Conservation (phyloP, 2,113 vertebrate species). For the Chamaea fasciata region DNA sequence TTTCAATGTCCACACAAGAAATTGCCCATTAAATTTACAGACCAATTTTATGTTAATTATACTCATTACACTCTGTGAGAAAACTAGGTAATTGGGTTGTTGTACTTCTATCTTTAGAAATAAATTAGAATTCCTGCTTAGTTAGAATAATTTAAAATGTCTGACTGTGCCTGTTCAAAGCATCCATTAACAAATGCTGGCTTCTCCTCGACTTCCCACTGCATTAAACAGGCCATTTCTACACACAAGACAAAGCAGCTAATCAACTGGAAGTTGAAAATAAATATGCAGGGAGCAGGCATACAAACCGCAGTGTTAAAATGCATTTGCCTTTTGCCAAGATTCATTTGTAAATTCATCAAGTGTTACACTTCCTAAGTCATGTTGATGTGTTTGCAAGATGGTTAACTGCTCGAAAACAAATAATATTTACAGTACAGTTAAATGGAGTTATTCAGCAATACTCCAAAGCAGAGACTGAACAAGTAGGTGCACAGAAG, state of each 20-base stretch:
- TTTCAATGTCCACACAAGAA: conserved; percentile 10
- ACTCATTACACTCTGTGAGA: conserved; percentile 16
- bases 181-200: conserved; percentile 17
- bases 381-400: conserved; percentile 6
- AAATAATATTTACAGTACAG: conserved; percentile 11
- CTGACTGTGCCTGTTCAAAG: conserved; percentile 34
- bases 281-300: conserved; percentile 36
- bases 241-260: conserved; percentile 16
- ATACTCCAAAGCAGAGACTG: background rate
- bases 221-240: conserved; percentile 45
- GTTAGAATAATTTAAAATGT: conserved; percentile 44
- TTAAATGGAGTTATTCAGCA: background rate
- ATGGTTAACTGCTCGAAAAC: conserved; percentile 13
- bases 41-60: conserved; percentile 23
- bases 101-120: conserved; percentile 47
- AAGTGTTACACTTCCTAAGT: conserved; percentile 26
- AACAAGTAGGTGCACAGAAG: background rate
- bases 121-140: conserved; percentile 51
- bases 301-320: conserved; percentile 6
- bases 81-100: conserved; percentile 46
- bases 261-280: conserved; percentile 29
- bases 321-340: conserved; percentile 34
- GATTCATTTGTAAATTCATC: conserved; percentile 18
- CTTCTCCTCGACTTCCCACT: background rate
- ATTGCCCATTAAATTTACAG: conserved; percentile 4